Evolutionary conservation across 2,113 vertebrate species (phyloP).

Genomic region (Gallinago paraguaiae): DNA sequence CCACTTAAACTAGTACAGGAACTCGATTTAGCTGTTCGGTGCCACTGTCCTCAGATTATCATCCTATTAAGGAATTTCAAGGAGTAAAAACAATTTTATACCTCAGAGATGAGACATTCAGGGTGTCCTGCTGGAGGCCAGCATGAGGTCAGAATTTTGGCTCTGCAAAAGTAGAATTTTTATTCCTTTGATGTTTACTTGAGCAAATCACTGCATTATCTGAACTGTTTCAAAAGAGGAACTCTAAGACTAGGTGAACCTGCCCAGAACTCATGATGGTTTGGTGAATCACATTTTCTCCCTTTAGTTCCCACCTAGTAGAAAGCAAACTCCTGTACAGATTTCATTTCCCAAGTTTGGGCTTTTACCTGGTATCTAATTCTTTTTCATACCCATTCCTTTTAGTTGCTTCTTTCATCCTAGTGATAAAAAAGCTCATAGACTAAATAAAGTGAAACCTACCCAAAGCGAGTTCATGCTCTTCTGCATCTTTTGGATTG

Average conservation of each 20-base stretch:
- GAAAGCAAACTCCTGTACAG: background rate
- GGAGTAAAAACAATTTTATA: slow-evolving; percentile 28
- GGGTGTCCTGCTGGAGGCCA: background rate
- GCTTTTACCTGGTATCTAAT: background rate
- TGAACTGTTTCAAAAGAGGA: background rate
- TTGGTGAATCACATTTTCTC: background rate
- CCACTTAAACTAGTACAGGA: background rate
- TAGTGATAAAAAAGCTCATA: background rate
- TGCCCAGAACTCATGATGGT: slow-evolving; percentile 13
- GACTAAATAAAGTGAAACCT: slow-evolving; percentile 17
- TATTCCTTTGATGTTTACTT: slow-evolving; percentile 39
- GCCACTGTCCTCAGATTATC: background rate
- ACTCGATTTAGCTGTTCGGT: background rate
- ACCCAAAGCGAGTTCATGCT: background rate
- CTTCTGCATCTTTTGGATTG: background rate
- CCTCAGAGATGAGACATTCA: background rate
- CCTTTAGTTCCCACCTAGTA: background rate
- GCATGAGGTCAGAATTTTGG: slow-evolving; percentile 23
- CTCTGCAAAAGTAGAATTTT: slow-evolving; percentile 11
- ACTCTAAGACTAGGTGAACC: background rate
- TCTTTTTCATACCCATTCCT: background rate
- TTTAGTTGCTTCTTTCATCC: background rate
- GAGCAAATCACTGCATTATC: slow-evolving; percentile 22
- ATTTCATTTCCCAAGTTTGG: background rate
- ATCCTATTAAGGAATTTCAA: slow-evolving; percentile 1